Percentiles rank a stretch among this genome's conserved stretches.
phyloP scores from a whole-genome alignment of 1,140 invertebrate genomes.

The Dendrolimus kikuchii region DNA sequence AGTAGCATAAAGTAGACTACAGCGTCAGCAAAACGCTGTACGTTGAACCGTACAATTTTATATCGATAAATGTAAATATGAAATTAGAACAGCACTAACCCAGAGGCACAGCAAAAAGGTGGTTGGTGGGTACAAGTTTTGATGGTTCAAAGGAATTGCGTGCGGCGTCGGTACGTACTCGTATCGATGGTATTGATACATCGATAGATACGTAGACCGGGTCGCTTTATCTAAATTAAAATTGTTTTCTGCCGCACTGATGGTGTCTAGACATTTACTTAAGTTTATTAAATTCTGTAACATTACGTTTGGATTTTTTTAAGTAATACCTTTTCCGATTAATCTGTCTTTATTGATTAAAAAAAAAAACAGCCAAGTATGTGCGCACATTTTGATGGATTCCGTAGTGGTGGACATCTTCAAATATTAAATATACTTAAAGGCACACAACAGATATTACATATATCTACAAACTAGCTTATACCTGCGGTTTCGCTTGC shows the following conservation, averaged over 20 bases:
- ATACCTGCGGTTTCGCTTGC: too few relatives aligned
- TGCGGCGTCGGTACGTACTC: constrained; percentile 7
- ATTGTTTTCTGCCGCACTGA: constrained; percentile 26
- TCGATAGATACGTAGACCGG: constrained; percentile 21
- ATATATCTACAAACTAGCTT: too few relatives aligned
- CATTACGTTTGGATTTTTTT: not conserved
- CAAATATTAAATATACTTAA: too few relatives aligned
- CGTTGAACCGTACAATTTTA: too few relatives aligned
- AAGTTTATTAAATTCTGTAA: constrained; percentile 2
- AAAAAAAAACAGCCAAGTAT: too few relatives aligned
- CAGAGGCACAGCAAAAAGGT: constrained; percentile 25
- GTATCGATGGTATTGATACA: not conserved
- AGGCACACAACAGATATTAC: too few relatives aligned
- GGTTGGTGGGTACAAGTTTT: constrained; percentile 39
- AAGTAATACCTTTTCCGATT: too few relatives aligned
- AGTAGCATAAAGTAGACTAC: too few relatives aligned
- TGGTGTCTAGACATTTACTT: constrained; percentile 23
- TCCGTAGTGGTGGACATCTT: too few relatives aligned
- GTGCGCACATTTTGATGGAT: too few relatives aligned
- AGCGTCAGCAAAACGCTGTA: too few relatives aligned
- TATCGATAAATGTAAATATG: not conserved
- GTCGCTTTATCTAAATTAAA: constrained; percentile 42
- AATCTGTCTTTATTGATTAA: too few relatives aligned
- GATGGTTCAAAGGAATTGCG: constrained; percentile 22
- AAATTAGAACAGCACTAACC: constrained; percentile 2